Percentiles rank a stretch among this genome's conserved stretches.
Conservation (phyloP, 1,140 invertebrate genomes). For the Leptopilina clavipes region DNA sequence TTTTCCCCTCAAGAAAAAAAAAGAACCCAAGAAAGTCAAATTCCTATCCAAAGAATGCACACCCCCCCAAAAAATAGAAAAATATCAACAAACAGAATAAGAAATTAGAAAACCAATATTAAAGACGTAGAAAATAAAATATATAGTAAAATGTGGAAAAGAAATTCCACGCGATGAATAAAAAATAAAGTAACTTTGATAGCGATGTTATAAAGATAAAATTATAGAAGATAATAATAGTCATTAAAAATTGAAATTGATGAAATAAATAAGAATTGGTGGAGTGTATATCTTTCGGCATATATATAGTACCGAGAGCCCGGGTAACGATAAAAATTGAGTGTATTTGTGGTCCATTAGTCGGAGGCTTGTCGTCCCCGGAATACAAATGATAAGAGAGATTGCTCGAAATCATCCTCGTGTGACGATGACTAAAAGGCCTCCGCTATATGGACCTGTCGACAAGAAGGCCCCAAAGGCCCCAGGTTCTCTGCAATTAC, state of each 20-base stretch:
- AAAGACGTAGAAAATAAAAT: too few relatives aligned
- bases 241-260: constrained; percentile 20
- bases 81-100: neutral
- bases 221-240: neutral
- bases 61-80: too few relatives aligned
- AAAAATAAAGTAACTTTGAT: neutral
- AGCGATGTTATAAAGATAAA: neutral
- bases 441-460: neutral
- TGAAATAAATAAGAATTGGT: neutral
- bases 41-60: too few relatives aligned
- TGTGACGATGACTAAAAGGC: constrained; percentile 29
- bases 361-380: constrained; percentile 1
- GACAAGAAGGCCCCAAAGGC: neutral
- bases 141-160: neutral
- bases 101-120: neutral
- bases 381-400: constrained; percentile 21
- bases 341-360: constrained; percentile 25
- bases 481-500: constrained; percentile 8
- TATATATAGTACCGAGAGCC: neutral
- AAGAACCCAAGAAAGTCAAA: too few relatives aligned
- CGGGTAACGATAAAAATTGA: neutral
- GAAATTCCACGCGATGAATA: neutral
- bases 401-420: constrained; percentile 5
- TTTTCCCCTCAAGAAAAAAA: too few relatives aligned
- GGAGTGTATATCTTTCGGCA: too few relatives aligned